These are phyloP conservation scores for Theropithecus gelada DNA, from an alignment of 2,113 vertebrate genomes.

Conservation along the genomic window DNA sequence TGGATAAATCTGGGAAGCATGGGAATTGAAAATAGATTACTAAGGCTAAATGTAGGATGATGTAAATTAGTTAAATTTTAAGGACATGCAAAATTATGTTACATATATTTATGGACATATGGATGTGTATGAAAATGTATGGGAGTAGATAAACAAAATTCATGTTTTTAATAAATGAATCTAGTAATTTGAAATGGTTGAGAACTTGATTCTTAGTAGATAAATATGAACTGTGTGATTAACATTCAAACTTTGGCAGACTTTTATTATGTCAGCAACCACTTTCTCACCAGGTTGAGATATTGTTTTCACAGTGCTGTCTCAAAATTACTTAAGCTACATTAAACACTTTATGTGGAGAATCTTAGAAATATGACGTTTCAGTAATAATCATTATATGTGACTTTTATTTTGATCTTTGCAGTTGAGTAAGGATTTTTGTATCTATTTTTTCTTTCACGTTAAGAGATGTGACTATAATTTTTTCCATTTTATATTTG, in stretches of 20 bases:
- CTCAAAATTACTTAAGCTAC: not conserved
- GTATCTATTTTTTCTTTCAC: not conserved
- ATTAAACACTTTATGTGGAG: not conserved
- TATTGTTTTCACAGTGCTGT: not conserved
- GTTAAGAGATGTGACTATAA: not conserved
- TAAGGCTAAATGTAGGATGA: not conserved
- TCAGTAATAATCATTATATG: not conserved
- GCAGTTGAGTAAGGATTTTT: not conserved
- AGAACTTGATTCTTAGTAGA: not conserved
- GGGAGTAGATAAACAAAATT: not conserved
- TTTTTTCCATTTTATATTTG: not conserved
- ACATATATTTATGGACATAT: not conserved
- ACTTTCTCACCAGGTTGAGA: conserved; percentile 69
- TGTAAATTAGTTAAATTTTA: not conserved
- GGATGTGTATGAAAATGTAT: not conserved
- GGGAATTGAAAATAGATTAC: not conserved
- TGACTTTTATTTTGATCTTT: not conserved
- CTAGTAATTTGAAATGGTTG: not conserved
- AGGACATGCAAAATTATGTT: not conserved
- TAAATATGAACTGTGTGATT: not conserved
- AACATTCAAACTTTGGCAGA: not conserved
- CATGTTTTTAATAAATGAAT: not conserved
- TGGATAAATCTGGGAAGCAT: not conserved
- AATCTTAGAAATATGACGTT: conserved; percentile 52
- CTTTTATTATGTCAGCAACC: conserved; percentile 65